These are phyloP conservation scores for Balanococcus diminutus DNA, from an alignment of 2,888 invertebrate species.

Conservation along the genomic window DNA sequence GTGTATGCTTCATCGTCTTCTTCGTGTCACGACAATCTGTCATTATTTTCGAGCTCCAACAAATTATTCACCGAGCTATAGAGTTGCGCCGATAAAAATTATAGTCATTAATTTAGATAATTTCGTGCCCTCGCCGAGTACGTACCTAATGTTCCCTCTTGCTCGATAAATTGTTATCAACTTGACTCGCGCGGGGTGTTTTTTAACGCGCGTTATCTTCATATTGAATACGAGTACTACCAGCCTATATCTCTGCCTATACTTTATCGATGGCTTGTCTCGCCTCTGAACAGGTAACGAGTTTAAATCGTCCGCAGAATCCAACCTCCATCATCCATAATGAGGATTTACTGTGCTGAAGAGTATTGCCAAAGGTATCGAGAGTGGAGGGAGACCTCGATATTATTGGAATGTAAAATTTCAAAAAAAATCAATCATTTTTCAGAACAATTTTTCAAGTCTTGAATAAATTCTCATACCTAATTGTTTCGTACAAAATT, in stretches of 20 bases:
- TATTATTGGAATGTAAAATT: too few species aligned
- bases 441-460: too few species aligned
- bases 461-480: too few species aligned
- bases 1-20: neutral
- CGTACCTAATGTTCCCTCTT: constrained; percentile 2
- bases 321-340: too few species aligned
- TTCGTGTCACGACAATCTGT: constrained; percentile 45
- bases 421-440: too few species aligned
- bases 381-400: too few species aligned
- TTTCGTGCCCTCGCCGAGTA: neutral
- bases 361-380: too few species aligned
- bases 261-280: neutral
- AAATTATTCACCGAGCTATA: constrained; percentile 27
- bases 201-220: neutral
- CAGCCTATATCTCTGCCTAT: neutral
- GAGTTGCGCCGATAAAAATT: constrained; percentile 8
- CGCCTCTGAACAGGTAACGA: neutral
- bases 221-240: neutral
- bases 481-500: too few species aligned
- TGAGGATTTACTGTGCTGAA: too few species aligned
- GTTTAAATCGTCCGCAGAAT: neutral
- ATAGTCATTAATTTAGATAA: constrained; percentile 45
- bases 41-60: constrained; percentile 39
- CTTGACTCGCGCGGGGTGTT: neutral
- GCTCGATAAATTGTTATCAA: constrained; percentile 40